Conservation (phyloP, 2,797 vertebrate genomes). For the Oryzias sinensis region DNA sequence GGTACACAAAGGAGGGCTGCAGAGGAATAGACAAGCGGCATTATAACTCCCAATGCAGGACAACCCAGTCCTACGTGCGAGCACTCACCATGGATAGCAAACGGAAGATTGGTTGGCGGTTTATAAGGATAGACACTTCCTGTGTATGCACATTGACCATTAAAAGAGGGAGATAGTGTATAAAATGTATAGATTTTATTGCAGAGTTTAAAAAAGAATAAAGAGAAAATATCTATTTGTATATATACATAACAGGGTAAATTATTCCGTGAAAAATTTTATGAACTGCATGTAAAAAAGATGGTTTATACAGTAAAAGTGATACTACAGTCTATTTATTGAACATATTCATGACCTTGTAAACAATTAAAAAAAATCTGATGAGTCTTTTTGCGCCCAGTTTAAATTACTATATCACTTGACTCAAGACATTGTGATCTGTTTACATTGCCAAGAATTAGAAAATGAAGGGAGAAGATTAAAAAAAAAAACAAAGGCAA, state of each 20-base stretch:
- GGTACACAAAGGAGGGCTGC: conserved; percentile 99
- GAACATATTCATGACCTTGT: conserved; percentile 99
- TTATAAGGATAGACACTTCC: conserved; percentile 99
- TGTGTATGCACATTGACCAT: conserved; percentile 99
- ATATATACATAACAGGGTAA: conserved; percentile 99
- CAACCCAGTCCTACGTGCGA: conserved; percentile 99
- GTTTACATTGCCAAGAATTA: conserved; percentile 98
- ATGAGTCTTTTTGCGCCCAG: conserved; percentile 96
- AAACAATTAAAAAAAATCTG: conserved; percentile 91
- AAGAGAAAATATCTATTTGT: conserved; percentile 99
- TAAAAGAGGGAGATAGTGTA: conserved; percentile 99
- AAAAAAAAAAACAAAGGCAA: conserved; percentile 53
- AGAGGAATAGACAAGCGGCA: conserved; percentile 99
- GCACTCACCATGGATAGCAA: conserved; percentile 99
- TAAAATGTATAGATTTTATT: conserved; percentile 99
- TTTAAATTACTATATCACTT: conserved; percentile 95
- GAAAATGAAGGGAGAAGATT: conserved; percentile 82
- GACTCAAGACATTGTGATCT: conserved; percentile 97
- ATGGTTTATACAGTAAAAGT: conserved; percentile 99
- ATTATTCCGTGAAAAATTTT: conserved; percentile 99
- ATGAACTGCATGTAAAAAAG: conserved; percentile 99
- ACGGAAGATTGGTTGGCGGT: conserved; percentile 98
- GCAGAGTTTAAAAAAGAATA: conserved; percentile 94
- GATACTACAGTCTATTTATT: conserved; percentile 99
- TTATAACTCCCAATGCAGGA: conserved; percentile 99